These are phyloP conservation scores for Pseudochirops corinnae DNA, from an alignment of 2,797 vertebrate species.

Conservation along the genomic window DNA sequence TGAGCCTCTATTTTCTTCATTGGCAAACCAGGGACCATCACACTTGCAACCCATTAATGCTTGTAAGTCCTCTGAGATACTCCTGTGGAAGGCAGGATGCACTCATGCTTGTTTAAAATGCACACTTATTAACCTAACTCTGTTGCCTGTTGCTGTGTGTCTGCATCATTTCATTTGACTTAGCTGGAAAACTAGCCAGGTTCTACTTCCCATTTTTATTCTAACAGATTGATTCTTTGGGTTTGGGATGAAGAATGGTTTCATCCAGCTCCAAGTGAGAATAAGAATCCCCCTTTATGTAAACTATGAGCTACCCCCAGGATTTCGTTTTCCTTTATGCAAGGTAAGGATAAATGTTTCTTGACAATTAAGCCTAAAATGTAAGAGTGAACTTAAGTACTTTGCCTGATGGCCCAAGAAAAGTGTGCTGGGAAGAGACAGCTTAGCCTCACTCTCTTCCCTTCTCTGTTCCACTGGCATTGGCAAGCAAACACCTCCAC, in stretches of 20 bases:
- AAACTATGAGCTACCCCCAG: background rate
- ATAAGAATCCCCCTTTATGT: background rate
- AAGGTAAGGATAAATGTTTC: background rate
- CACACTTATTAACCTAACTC: background rate
- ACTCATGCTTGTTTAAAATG: background rate
- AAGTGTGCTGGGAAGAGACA: background rate
- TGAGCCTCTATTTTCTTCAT: background rate
- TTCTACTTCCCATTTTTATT: slow-evolving; percentile 26
- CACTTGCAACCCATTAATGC: slow-evolving; percentile 3
- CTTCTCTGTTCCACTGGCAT: background rate
- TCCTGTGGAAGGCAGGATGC: background rate
- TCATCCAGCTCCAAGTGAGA: slow-evolving; percentile 18
- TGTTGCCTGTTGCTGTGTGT: background rate
- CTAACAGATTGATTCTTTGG: slow-evolving; percentile 21
- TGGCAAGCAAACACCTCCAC: slow-evolving; percentile 3
- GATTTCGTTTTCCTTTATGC: background rate
- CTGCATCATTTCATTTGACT: slow-evolving; percentile 3
- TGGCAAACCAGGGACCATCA: background rate
- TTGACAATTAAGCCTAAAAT: slow-evolving; percentile 13
- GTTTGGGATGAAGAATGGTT: background rate
- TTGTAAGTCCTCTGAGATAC: background rate
- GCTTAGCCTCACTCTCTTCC: background rate
- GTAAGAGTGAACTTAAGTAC: slow-evolving; percentile 10
- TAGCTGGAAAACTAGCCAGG: background rate
- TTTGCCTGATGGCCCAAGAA: background rate